Percentiles rank a stretch among this genome's conserved stretches.
Conservation (phyloP, 2,113 vertebrate species). For the Nothocercus julius region DNA sequence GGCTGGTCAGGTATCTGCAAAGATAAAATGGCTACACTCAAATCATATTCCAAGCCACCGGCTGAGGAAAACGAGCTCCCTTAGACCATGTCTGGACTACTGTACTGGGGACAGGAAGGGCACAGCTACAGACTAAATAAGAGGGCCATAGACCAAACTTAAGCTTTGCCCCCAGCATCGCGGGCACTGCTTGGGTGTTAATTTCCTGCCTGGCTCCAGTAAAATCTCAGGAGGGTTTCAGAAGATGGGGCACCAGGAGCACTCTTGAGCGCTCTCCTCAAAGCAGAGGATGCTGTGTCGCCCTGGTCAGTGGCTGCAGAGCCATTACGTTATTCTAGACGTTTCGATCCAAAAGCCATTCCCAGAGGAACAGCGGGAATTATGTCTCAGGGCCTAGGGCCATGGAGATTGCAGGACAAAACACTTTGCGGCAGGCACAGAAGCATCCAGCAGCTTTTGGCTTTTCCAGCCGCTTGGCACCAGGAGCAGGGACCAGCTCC, state of each 20-base stretch:
- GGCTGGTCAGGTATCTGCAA: not conserved
- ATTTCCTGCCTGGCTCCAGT: not conserved
- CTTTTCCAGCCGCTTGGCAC: fast-evolving
- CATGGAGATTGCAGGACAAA: fast-evolving
- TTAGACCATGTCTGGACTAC: fast-evolving
- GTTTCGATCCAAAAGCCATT: not conserved
- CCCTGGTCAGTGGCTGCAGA: not conserved
- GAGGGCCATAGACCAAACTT: fast-evolving
- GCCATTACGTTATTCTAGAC: not conserved
- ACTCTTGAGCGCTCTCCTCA: not conserved
- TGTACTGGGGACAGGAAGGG: not conserved
- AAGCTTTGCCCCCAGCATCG: not conserved
- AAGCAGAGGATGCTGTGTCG: not conserved
- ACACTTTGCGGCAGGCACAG: fast-evolving
- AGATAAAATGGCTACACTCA: not conserved
- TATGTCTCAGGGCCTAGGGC: not conserved
- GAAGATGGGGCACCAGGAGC: not conserved
- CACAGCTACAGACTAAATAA: not conserved
- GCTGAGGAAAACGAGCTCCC: not conserved
- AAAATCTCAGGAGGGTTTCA: too few relatives aligned
- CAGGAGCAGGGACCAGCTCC: not conserved
- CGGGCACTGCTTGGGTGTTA: fast-evolving
- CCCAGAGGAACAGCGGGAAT: too few relatives aligned
- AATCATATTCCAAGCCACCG: not conserved
- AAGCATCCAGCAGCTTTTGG: not conserved